Base-by-base conservation (phyloP, 2,113 vertebrate genomes). In the Cyprinodon variegatus region DNA sequence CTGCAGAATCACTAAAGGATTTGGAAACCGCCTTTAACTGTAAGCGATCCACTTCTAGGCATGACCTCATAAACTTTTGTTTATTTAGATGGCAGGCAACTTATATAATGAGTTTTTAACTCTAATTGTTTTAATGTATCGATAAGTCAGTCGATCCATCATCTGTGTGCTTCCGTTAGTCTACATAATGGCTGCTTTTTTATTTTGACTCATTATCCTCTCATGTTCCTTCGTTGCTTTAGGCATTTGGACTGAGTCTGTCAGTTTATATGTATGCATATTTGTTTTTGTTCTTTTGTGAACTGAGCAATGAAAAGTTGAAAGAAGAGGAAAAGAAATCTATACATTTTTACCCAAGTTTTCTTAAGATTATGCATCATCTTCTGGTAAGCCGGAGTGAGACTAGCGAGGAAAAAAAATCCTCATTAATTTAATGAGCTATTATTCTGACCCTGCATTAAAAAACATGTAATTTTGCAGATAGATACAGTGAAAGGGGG, bases 401-500 rank as follows among this genome's bases (percentile, higher is more conserved):
- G 74, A 74, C 68, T 39, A 74, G 68, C 41, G 53, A 74, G 74
- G 17, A 2, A 68, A 68, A 81, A 11, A 22, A 14, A 57, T 70
- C 66, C 68, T 65, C 83, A 88, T 88, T 85, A 81, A 81, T 77
- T 83, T 82, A 88, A 90, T 84, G 83, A 85, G 78, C 69, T 70
- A 76, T 85, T 68, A 48, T 77, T 66, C 68, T 86, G 85, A 82
- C 70, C 82, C 72, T 76, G n/a, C 0, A 0, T 43, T 82, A 45
- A 83, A 80, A 9, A 69, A 15, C 20, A 37, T 61, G 41, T 12
- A 65, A 9, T 65, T 73, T 60, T 60, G 5, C 50, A 11, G 9
- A 40, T 15, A 50, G 63, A 78, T 29, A 46, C 57, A 39, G 48
- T 36, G 13, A 9, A 50, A 61, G 59, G 65, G 41, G 38, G 9